These are phyloP conservation scores for Cassiopea xamachana DNA, from an alignment of 30 jellyfish, hydroid and myxozoan genomes.

Conservation along the genomic window DNA sequence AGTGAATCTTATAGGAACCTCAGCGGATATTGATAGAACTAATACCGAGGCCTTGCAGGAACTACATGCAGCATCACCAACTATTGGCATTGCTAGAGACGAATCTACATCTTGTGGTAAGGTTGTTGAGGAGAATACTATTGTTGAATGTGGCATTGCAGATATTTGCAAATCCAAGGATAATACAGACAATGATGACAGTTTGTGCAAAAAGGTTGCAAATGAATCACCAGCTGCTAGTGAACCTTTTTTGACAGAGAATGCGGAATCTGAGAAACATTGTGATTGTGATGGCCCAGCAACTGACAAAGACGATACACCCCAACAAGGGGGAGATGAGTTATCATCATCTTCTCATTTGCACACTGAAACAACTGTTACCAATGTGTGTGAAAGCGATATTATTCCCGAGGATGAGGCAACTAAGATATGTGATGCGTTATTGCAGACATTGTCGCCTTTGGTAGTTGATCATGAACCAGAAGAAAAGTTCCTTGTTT, in stretches of 20 bases:
- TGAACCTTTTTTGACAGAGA: no score
- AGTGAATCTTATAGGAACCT: not conserved
- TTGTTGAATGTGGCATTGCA: not conserved
- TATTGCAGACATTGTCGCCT: conserved; percentile 47
- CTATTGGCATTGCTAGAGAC: not conserved
- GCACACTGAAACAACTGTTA: not conserved
- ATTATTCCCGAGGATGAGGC: conserved; percentile 72
- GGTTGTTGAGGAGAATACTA: not conserved
- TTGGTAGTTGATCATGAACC: conserved; percentile 28
- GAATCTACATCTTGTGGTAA: not conserved
- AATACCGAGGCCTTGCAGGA: not conserved
- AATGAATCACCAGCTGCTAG: not conserved
- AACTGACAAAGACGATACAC: not conserved
- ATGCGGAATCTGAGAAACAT: no score
- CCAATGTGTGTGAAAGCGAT: conserved; percentile 31
- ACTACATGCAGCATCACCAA: not conserved
- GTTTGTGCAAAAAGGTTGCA: not conserved
- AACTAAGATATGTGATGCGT: conserved; percentile 65
- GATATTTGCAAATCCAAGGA: not conserved
- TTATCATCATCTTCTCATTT: not conserved
- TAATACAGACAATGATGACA: not conserved
- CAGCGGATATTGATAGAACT: not conserved
- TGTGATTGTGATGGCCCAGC: not conserved
- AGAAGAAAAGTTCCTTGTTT: conserved; percentile 36
- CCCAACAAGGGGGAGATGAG: not conserved